Conservation (phyloP, 2,797 vertebrate genomes). For the Atherinosoma microstoma region DNA sequence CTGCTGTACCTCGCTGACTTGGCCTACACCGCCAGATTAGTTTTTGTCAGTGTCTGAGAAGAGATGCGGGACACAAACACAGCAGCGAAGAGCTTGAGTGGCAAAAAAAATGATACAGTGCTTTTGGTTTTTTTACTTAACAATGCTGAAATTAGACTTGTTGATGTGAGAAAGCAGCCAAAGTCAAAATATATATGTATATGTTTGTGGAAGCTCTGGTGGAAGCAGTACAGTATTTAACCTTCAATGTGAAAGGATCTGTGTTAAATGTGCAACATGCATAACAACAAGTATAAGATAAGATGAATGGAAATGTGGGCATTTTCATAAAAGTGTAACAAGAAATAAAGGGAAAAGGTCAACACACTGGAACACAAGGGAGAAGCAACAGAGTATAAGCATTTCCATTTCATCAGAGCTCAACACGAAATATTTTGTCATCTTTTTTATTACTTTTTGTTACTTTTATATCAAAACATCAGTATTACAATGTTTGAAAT, state of each 20-base stretch:
- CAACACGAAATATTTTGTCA: too few relatives aligned
- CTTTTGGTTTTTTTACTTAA: neutral
- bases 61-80: neutral
- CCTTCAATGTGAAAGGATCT: too few relatives aligned
- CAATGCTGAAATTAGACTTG: slow-evolving; percentile 10
- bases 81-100: neutral
- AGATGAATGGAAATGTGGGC: too few relatives aligned
- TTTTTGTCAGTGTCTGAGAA: slow-evolving; percentile 76
- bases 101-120: neutral
- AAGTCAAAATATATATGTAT: neutral
- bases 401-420: too few relatives aligned
- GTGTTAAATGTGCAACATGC: too few relatives aligned
- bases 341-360: too few relatives aligned
- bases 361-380: too few relatives aligned
- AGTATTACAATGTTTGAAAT: neutral
- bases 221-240: too few relatives aligned
- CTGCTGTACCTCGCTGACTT: slow-evolving; percentile 83
- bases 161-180: neutral
- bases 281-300: too few relatives aligned
- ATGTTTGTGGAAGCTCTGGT: neutral
- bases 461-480: neutral
- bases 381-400: too few relatives aligned
- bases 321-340: too few relatives aligned
- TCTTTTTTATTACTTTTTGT: too few relatives aligned
- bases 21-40: slow-evolving; percentile 75